phyloP scores from a whole-genome alignment of 2,888 invertebrate genomes.

The Andrena trimmerana region DNA sequence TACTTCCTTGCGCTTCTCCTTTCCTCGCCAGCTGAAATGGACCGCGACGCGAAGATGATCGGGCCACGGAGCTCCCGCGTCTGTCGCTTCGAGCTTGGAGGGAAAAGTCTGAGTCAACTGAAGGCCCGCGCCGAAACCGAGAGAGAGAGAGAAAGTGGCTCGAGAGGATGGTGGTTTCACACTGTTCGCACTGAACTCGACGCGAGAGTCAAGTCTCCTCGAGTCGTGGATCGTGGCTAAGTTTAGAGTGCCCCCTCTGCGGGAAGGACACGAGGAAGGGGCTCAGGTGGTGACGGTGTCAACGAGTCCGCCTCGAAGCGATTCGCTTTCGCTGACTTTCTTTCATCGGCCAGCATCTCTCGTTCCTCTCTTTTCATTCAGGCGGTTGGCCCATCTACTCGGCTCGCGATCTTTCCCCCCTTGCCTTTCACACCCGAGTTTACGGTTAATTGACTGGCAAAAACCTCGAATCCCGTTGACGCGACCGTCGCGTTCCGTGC shows the following conservation, averaged over 20 bases:
- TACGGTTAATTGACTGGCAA: background rate
- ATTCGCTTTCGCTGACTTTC: constrained; percentile 58
- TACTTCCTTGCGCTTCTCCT: background rate
- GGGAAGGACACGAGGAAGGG: constrained; percentile 54
- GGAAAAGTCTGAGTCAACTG: background rate
- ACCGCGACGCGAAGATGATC: background rate
- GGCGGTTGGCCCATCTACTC: background rate
- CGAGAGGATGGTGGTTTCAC: constrained; percentile 75
- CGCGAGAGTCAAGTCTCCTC: constrained; percentile 52
- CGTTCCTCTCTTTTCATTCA: constrained; percentile 3
- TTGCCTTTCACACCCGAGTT: background rate
- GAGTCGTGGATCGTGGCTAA: constrained; percentile 75
- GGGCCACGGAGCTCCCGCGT: background rate
- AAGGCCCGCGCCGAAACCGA: background rate
- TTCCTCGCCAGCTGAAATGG: background rate
- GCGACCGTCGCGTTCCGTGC: background rate
- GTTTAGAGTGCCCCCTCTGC: constrained; percentile 75
- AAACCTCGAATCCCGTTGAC: background rate
- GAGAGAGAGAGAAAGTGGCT: constrained; percentile 70
- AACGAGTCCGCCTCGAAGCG: constrained; percentile 37
- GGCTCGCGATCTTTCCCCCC: background rate
- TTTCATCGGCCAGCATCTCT: constrained; percentile 12
- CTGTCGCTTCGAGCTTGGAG: background rate
- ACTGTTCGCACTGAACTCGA: constrained; percentile 79
- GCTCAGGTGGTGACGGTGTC: constrained; percentile 45